Evolutionary conservation across 2,113 vertebrate genomes (phyloP).

Genomic region (Hippolais icterina): DNA sequence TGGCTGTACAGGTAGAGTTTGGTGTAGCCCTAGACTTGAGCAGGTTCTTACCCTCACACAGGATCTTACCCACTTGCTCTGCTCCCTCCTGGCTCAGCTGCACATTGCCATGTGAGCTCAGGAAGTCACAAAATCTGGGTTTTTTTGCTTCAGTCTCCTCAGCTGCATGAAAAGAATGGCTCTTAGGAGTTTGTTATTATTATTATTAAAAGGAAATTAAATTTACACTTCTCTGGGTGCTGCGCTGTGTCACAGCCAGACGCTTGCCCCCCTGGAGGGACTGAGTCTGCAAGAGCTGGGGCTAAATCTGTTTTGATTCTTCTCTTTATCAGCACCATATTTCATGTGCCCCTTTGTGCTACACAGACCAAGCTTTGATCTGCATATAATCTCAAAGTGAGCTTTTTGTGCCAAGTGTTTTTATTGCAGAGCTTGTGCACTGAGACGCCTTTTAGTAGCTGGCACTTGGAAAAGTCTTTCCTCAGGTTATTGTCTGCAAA

Average conservation of each 20-base stretch:
- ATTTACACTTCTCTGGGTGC: conserved; percentile 8
- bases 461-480: conserved; percentile 4
- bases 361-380: conserved; percentile 3
- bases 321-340: conserved; percentile 10
- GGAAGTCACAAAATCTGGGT: background rate
- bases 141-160: background rate
- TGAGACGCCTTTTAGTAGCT: background rate
- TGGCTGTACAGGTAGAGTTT: background rate
- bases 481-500: conserved; percentile 34
- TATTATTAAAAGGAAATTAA: conserved; percentile 26
- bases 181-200: background rate
- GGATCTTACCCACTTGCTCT: background rate
- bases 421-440: background rate
- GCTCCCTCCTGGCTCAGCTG: background rate
- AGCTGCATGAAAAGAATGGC: background rate
- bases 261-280: background rate
- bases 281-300: background rate
- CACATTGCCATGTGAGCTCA: fast-evolving
- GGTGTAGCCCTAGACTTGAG: background rate
- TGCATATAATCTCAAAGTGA: background rate
- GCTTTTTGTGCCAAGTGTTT: conserved; percentile 17
- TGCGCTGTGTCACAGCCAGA: background rate
- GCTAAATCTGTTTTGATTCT: background rate
- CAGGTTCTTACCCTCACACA: background rate
- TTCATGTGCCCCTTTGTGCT: conserved; percentile 17